phyloP scores from a whole-genome alignment of 2,113 vertebrate species.

The Pachycephala philippinensis region DNA sequence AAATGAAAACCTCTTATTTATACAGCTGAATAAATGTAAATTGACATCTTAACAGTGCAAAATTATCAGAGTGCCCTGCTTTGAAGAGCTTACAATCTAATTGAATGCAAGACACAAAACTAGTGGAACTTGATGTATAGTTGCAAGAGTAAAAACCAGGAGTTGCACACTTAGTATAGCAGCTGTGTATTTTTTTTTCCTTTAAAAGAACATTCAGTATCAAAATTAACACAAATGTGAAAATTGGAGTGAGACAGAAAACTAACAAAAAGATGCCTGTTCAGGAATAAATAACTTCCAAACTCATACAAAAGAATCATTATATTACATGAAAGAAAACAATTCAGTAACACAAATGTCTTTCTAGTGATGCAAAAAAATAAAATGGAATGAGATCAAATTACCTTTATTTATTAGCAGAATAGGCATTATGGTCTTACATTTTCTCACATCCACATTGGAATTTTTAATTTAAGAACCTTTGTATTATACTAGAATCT shows the following conservation, averaged over 20 bases:
- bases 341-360: background rate
- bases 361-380: background rate
- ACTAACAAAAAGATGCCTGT: background rate
- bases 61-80: background rate
- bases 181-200: background rate
- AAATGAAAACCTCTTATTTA: background rate
- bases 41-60: background rate
- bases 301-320: background rate
- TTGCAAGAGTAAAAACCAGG: background rate
- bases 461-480: background rate
- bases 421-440: background rate
- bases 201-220: background rate
- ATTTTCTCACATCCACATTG: background rate
- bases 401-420: background rate
- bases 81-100: constrained; percentile 19
- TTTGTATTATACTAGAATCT: background rate
- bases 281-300: background rate
- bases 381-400: background rate
- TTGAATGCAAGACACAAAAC: background rate
- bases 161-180: background rate
- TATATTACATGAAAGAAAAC: background rate
- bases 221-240: background rate
- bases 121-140: background rate
- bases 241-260: background rate
- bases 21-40: background rate